phyloP scores from a whole-genome alignment of 2,888 invertebrate species.

The Eupithecia subumbrata region DNA sequence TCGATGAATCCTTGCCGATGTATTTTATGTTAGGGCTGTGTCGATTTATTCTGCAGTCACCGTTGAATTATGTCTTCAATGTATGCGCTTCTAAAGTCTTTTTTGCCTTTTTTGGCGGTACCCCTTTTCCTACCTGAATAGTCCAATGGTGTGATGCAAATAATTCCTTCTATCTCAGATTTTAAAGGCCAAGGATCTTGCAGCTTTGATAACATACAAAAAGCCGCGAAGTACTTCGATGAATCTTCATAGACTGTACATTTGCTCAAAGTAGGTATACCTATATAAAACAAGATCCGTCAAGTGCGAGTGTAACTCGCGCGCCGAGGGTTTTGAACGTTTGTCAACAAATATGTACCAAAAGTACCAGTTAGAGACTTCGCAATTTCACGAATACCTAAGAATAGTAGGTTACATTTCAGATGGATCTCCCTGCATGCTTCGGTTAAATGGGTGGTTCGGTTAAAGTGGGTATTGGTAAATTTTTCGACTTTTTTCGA shows the following conservation, averaged over 20 bases:
- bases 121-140: slow-evolving; percentile 27
- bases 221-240: slow-evolving; percentile 1
- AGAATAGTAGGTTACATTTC: no score
- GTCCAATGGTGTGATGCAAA: slow-evolving; percentile 18
- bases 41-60: slow-evolving; percentile 57
- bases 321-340: no score
- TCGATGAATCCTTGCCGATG: slow-evolving; percentile 65
- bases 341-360: no score
- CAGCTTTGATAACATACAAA: slow-evolving; percentile 5
- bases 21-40: slow-evolving; percentile 59
- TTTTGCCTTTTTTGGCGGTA: slow-evolving; percentile 25
- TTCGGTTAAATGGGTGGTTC: no score
- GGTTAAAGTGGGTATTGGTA: no score
- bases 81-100: slow-evolving; percentile 34
- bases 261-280: neutral
- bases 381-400: no score
- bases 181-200: slow-evolving; percentile 7
- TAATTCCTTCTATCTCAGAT: slow-evolving; percentile 14
- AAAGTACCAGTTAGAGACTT: no score
- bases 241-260: neutral
- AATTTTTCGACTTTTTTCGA: no score
- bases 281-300: no score
- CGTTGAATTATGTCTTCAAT: slow-evolving; percentile 39
- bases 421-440: no score
- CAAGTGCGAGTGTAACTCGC: no score